Base-by-base conservation (phyloP, 2,797 vertebrate species). In the Anguilla anguilla region DNA sequence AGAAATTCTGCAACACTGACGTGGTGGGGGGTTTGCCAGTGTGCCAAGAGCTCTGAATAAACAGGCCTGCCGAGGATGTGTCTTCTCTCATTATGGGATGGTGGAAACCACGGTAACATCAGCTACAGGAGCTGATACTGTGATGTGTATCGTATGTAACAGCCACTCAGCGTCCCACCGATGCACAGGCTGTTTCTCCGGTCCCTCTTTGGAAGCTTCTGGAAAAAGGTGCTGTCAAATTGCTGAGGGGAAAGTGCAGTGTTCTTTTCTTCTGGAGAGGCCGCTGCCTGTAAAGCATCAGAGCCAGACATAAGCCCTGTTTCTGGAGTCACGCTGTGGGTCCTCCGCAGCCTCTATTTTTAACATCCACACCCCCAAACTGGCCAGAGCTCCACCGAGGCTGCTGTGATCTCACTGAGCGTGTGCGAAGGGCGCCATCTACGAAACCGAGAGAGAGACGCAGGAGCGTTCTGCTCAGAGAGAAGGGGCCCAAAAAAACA, bases 391-490 rank as follows among this genome's bases (percentile, higher is more conserved):
- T 93, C 92, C 91, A 92, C 95, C 95, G 95, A 95, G 96, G 95
- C 91, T 94, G 93, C 94, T 96, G 94, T 95, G 96, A 97, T 96
- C 96, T 95, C 90, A 95, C 96, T 95, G 95, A 96, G 94, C 94
- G 94, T 91, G 94, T 96, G 96, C 95, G 97, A 97, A 97, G 93
- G 94, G n/a, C 28, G 92, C 93, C 92, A 92, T 90, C 95, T 90
- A 87, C 95, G 95, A 90, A 91, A 94, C 95, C 95, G 95, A 95
- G 94, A 95, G 95, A 87, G 89, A 94, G 94, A 96, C 93, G 95
- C 57, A 19, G 57, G 95, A 95, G 96, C 96, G 94, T 95, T 97
- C 96, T 96, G 94, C 95, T 95, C 94, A 51, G 0, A 51, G 49
- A 51, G 49, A 5, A 51, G 51, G 6, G 51, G 51, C 51, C 51